Base-by-base conservation (phyloP, 2,113 vertebrate species). In the Oryzias javanicus region DNA sequence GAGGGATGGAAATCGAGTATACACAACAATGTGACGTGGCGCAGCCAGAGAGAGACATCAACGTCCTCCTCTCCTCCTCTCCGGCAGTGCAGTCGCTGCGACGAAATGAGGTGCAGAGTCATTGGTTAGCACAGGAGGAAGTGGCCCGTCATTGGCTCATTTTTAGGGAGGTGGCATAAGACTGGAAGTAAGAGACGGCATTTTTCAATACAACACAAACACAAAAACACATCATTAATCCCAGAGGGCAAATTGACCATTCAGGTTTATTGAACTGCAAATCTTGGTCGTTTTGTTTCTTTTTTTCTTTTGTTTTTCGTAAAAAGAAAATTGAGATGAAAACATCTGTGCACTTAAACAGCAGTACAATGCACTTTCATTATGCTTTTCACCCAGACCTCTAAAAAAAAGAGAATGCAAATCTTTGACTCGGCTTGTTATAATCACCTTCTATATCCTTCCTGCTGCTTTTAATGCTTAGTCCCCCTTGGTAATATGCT, bases 21-120 rank as follows among this genome's bases (percentile, higher is more conserved):
- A 79, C 84, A 84, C 82, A 86, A 90, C 81, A 82, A 65, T 80
- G 78, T 84, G 83, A 87, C 77, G 80, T 82, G 67, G 79, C 41
- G 44, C 60, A 55, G 69, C 81, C 45, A 72, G 74, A 87, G 77
- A 84, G 58, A 87, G 86, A 87, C 86, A 85, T 88, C 86, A 86
- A 68, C 62, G 80, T 78, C 58, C 55, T 50, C 1, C 6, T 67
- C 76, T 65, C 76, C 76, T 75, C 74, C 74, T 74, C 64, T 66
- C 69, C 25, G 48, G 67, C 80, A 64, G 76, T 81, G 72, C 72
- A 79, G 74, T 85, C 58, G 60, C 79, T 80, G 60, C 67, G 45
- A 56, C n/a, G 4, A 22, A 40, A 64, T 42, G 53, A 71, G 74
- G 42, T 17, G 50, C 69, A 62, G 65, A 78, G 67, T 75, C 73